These are phyloP conservation scores for Listronotus bonariensis DNA, from an alignment of 1,140 invertebrate genomes.

Conservation along the genomic window DNA sequence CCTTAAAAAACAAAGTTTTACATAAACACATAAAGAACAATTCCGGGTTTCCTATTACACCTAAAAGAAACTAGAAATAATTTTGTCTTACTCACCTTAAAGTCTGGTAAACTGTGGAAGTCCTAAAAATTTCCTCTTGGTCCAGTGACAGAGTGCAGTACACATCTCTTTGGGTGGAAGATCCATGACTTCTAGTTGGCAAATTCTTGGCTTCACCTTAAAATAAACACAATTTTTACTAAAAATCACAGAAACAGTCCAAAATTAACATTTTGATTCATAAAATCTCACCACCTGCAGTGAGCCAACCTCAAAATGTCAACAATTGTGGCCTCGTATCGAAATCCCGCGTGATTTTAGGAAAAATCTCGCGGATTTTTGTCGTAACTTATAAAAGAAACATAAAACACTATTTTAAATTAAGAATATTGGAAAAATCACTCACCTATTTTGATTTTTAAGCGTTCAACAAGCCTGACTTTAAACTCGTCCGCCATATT, in stretches of 20 bases:
- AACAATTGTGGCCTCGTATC: constrained; percentile 32
- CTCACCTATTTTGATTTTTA: constrained; percentile 84
- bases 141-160: constrained; percentile 86
- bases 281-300: constrained; percentile 48
- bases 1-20: too few species aligned
- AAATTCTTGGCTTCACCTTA: constrained; percentile 89
- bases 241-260: constrained; percentile 17
- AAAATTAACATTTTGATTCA: constrained; percentile 27
- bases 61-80: too few species aligned
- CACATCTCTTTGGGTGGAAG: constrained; percentile 74
- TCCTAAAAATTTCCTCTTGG: constrained; percentile 90
- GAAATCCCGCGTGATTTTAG: constrained; percentile 7
- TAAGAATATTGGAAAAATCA: neutral
- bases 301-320: constrained; percentile 46
- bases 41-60: too few species aligned
- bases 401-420: neutral
- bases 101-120: constrained; percentile 82
- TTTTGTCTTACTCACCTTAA: constrained; percentile 65
- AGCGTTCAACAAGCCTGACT: constrained; percentile 83
- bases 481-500: constrained; percentile 80
- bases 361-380: neutral
- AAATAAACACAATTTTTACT: constrained; percentile 33
- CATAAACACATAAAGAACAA: too few species aligned
- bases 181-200: constrained; percentile 76
- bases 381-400: neutral